Evolutionary conservation across 2,113 vertebrate species (phyloP).

Genomic region (Bucco capensis): DNA sequence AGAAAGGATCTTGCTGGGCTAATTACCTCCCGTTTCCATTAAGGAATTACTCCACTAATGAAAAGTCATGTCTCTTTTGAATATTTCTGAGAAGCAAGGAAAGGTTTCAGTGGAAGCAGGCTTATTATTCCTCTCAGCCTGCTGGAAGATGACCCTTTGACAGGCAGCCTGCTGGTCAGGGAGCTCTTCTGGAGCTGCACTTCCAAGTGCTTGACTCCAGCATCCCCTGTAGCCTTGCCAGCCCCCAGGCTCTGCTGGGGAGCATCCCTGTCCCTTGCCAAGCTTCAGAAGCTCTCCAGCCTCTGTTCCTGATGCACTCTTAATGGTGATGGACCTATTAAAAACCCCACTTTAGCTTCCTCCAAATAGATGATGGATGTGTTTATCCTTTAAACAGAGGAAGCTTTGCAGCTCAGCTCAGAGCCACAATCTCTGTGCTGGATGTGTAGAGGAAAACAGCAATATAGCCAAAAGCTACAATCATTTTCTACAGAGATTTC

Average conservation of each 20-base stretch:
- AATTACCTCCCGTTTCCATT: not conserved
- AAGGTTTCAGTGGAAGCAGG: not conserved
- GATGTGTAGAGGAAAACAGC: not conserved
- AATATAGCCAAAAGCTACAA: not conserved
- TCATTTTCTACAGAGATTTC: not conserved
- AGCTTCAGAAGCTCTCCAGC: not conserved
- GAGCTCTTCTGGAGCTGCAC: not conserved
- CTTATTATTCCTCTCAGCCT: not conserved
- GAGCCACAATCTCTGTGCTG: not conserved
- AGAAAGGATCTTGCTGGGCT: not conserved
- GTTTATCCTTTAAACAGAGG: not conserved
- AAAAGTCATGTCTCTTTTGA: too few species aligned
- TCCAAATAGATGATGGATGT: not conserved
- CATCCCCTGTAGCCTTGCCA: not conserved
- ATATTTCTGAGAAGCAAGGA: not conserved
- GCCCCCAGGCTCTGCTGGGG: not conserved
- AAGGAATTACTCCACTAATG: not conserved
- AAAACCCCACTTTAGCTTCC: not conserved
- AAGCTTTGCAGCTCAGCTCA: not conserved
- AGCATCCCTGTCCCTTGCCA: not conserved
- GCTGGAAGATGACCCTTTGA: not conserved
- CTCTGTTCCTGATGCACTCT: not conserved
- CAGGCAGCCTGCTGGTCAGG: not conserved
- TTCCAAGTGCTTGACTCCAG: not conserved
- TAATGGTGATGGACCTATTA: not conserved